Evolutionary conservation across 2,888 invertebrate genomes (phyloP).

Genomic region (Nematopogon swammerdamellus): DNA sequence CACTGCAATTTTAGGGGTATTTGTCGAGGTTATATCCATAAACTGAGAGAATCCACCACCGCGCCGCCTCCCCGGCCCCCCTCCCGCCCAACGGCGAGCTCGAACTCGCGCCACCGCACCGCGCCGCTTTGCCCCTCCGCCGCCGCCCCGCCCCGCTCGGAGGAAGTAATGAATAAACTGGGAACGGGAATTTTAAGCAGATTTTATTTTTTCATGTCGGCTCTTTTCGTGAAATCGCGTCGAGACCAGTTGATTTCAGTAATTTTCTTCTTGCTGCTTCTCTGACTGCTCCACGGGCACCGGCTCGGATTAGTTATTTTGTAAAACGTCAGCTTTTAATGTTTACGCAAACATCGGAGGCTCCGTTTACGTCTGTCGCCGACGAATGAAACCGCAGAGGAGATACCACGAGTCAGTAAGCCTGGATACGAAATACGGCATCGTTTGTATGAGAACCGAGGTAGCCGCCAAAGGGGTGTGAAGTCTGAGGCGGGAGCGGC

Average conservation of each 20-base stretch:
- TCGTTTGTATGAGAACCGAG: too few relatives aligned
- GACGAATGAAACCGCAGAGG: too few relatives aligned
- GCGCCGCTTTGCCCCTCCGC: slow-evolving; percentile 19
- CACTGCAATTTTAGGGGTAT: slow-evolving; percentile 58
- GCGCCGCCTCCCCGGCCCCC: background rate
- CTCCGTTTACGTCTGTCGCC: too few relatives aligned
- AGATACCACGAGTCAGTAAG: too few relatives aligned
- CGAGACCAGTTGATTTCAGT: background rate
- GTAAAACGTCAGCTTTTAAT: background rate
- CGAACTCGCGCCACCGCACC: slow-evolving; percentile 12
- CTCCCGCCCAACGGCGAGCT: background rate
- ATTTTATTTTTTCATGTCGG: background rate
- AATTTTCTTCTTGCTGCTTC: background rate
- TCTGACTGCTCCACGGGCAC: too few relatives aligned
- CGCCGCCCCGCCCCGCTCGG: slow-evolving; percentile 23
- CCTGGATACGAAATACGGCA: too few relatives aligned
- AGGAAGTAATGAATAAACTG: slow-evolving; percentile 54
- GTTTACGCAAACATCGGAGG: too few relatives aligned
- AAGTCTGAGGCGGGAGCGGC: too few relatives aligned
- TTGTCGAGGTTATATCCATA: slow-evolving; percentile 58
- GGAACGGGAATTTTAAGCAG: slow-evolving; percentile 31
- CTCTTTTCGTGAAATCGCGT: background rate
- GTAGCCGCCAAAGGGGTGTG: too few relatives aligned
- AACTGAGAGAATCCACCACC: slow-evolving; percentile 24
- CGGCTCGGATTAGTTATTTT: background rate